Conservation (phyloP, 2,797 vertebrate genomes). For the Limosa lapponica region DNA sequence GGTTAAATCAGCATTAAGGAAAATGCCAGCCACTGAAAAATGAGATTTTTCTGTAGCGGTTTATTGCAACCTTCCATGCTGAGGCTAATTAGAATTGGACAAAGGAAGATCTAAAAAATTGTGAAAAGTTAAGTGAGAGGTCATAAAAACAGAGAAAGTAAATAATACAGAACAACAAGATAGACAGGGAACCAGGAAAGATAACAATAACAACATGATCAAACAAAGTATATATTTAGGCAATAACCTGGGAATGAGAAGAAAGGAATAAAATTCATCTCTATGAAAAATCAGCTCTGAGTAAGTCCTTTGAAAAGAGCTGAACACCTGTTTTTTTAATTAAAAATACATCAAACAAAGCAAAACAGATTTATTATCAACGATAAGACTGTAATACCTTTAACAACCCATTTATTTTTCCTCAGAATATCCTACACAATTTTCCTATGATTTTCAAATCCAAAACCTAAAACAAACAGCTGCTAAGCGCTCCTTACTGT, state of each 20-base stretch:
- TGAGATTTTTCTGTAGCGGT: conserved; percentile 2
- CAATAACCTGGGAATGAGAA: not conserved
- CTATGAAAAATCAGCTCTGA: not conserved
- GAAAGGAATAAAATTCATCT: not conserved
- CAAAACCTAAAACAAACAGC: not conserved
- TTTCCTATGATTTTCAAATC: not conserved
- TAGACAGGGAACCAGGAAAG: not conserved
- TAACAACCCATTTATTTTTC: not conserved
- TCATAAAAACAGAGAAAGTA: not conserved
- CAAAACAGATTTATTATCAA: not conserved
- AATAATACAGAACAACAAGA: not conserved
- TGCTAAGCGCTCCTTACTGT: not conserved
- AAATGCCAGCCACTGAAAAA: not conserved
- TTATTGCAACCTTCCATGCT: not conserved
- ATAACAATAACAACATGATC: not conserved
- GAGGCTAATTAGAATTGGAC: conserved; percentile 19
- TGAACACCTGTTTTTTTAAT: not conserved
- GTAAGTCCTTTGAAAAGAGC: not conserved
- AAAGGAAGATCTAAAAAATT: not conserved
- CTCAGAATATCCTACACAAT: not conserved
- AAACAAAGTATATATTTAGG: not conserved
- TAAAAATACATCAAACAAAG: not conserved
- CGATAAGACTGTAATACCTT: not conserved
- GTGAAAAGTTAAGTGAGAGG: conserved; percentile 14
- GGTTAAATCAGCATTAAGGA: conserved; percentile 23